Base-by-base conservation (phyloP, 2,113 vertebrate genomes). In the Melospiza georgiana region DNA sequence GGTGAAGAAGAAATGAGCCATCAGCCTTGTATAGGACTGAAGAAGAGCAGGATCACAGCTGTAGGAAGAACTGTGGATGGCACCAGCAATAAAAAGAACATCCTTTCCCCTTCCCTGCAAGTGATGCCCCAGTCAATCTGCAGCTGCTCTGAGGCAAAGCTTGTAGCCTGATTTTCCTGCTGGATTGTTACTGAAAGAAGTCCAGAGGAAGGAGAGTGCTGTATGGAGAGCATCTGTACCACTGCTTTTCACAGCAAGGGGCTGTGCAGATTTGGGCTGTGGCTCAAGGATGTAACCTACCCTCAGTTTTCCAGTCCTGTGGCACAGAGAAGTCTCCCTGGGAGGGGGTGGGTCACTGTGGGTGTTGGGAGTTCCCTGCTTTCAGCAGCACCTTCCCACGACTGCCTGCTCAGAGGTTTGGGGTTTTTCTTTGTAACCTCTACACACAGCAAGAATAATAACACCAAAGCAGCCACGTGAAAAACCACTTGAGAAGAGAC, bases 11-110 rank as follows among this genome's bases (percentile, higher is more conserved):
- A 43, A 52, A 33, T 9, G 55, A 61, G 23, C 63, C 33, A 5
- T 37, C 0, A 0, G 27, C 37, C 15, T 52, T 23, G 6, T 11
- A 63, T 30, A 44, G 55, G 39, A 39, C 1, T 37, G 37, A 6
- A 44, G 35, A 41, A 61, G 72, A 84, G 37, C n/a, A 43, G 54
- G 51, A 23, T 74, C 43, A 5, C 30, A 69, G 68, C 63, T 55
- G 54, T 21, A 51, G 72, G 76, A 69, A 48, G 67, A 52, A 63
- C 49, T 87, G 54, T 41, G 51, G n/a, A 4, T 44, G 8, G 51
- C 11, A 37, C 23, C 39, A 15, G 1, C 33, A 51, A 30, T 30
- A 58, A 46, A 67, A 27, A 4, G 10, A 62, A 33, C 46, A 16
- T 74, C 84, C 22, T 71, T 57, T 37, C 16, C 10, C 48, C 27